These are phyloP conservation scores for Pitangus sulphuratus DNA, from an alignment of 2,797 vertebrate genomes.

Conservation along the genomic window DNA sequence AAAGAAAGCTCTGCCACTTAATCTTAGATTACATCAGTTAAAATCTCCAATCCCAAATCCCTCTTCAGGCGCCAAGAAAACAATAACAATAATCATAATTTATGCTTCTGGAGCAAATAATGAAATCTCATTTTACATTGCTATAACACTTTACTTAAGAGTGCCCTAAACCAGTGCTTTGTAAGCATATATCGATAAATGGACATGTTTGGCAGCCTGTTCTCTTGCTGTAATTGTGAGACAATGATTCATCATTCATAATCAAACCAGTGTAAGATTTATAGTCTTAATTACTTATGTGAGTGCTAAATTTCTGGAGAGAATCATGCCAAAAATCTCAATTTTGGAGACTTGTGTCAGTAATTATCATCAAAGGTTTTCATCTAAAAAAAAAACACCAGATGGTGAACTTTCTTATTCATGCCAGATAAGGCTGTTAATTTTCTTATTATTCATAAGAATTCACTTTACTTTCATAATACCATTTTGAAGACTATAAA, in stretches of 20 bases:
- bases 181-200: constrained; percentile 27
- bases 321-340: constrained; percentile 19
- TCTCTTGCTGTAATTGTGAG: constrained; percentile 27
- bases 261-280: constrained; percentile 55
- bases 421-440: constrained; percentile 42
- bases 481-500: constrained; percentile 4
- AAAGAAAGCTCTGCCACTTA: constrained; percentile 23
- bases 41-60: constrained; percentile 41
- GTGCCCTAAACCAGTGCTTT: neutral
- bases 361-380: constrained; percentile 63
- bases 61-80: constrained; percentile 47
- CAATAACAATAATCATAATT: constrained; percentile 36
- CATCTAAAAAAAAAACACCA: constrained; percentile 40
- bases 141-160: constrained; percentile 23
- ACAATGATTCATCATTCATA: constrained; percentile 30
- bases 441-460: constrained; percentile 37
- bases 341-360: constrained; percentile 49
- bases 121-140: constrained; percentile 22
- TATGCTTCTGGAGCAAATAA: constrained; percentile 37
- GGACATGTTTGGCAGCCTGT: constrained; percentile 16
- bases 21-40: constrained; percentile 62
- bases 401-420: constrained; percentile 54
- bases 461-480: constrained; percentile 29
- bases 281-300: constrained; percentile 51
- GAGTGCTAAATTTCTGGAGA: constrained; percentile 40